These are phyloP conservation scores for Mormyrus proboscirostris DNA, from an alignment of 2,797 vertebrate genomes.

Conservation along the genomic window DNA sequence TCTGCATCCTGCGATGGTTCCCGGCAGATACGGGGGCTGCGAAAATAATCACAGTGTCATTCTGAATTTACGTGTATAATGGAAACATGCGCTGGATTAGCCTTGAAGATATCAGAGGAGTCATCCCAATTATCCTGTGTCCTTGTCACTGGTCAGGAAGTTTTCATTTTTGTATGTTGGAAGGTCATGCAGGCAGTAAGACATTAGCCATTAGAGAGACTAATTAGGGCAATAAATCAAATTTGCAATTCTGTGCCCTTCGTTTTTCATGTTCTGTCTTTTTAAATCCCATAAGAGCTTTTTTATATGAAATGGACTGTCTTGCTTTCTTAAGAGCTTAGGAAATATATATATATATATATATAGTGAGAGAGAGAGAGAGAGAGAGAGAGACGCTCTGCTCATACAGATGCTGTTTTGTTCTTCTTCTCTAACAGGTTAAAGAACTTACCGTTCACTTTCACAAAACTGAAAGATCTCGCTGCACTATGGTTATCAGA, in stretches of 20 bases:
- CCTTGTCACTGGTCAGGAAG: constrained; percentile 11
- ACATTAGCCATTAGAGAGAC: background rate
- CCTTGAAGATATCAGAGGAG: background rate
- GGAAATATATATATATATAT: background rate
- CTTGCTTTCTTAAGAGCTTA: background rate
- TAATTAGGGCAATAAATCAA: background rate
- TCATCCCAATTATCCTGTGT: background rate
- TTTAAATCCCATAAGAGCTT: background rate
- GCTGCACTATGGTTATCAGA: constrained; percentile 98
- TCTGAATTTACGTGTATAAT: background rate
- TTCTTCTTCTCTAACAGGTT: constrained; percentile 60
- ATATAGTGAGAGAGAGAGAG: background rate
- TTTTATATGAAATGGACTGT: background rate
- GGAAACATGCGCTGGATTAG: background rate
- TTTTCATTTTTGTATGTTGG: background rate
- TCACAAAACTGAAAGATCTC: constrained; percentile 96
- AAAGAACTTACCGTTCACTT: constrained; percentile 97
- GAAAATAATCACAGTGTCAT: background rate
- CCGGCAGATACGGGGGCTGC: background rate
- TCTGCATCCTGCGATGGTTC: background rate
- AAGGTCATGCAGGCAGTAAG: background rate
- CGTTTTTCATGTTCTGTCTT: background rate
- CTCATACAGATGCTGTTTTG: background rate
- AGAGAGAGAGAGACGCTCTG: background rate
- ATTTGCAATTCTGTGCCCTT: background rate